Conservation (phyloP, 1,140 invertebrate species). For the Gonatopus flavifemur region DNA sequence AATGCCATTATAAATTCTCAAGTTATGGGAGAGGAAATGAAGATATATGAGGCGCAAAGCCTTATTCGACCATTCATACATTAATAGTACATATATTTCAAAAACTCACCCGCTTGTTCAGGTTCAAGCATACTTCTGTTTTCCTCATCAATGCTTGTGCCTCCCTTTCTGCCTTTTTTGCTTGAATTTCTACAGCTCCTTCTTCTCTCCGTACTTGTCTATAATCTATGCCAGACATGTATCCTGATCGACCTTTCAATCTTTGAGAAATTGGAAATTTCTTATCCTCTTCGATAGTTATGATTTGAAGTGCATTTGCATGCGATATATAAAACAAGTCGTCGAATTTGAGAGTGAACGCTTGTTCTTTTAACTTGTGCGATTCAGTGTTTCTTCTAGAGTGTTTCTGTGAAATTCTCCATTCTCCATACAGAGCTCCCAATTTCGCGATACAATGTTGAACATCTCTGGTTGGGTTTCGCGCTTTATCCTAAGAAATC, state of each 20-base stretch:
- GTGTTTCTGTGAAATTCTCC: background rate
- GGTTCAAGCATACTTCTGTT: slow-evolving; percentile 7
- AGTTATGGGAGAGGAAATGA: too few relatives aligned
- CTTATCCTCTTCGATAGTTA: background rate
- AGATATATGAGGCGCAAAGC: too few relatives aligned
- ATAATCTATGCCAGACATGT: background rate
- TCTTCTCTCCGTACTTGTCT: background rate
- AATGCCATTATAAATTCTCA: too few relatives aligned
- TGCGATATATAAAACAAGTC: background rate
- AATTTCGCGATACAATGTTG: too few relatives aligned
- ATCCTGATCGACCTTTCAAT: background rate
- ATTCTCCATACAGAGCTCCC: background rate
- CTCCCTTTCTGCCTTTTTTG: too few relatives aligned
- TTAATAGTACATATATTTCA: slow-evolving; percentile 9
- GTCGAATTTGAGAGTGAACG: background rate
- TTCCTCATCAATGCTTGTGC: too few relatives aligned
- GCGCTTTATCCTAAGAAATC: background rate
- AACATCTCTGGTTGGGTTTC: background rate
- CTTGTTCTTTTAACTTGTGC: background rate
- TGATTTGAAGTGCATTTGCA: background rate
- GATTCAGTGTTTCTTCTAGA: background rate
- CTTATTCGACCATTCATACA: too few relatives aligned
- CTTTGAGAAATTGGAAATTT: background rate
- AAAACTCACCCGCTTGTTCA: slow-evolving; percentile 7
- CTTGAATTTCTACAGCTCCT: too few relatives aligned